A percentile compares a stretch with the other conserved stretches of the same genome.
Evolutionary conservation across 2,797 vertebrate genomes (phyloP).

Genomic region (Oryzias sinensis): DNA sequence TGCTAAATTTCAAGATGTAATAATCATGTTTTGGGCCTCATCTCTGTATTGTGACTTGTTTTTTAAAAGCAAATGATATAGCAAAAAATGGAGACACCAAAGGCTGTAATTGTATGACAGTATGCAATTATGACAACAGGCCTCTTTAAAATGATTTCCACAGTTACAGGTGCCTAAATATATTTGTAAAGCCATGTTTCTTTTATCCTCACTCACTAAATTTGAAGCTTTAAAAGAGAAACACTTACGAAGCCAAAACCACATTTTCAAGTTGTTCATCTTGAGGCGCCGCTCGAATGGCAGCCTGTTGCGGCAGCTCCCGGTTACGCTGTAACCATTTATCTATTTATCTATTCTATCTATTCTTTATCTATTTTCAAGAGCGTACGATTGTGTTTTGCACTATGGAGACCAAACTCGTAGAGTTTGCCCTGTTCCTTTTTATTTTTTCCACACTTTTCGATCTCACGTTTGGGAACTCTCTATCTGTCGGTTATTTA

Average conservation of each 20-base stretch:
- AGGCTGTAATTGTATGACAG: slow-evolving; percentile 46
- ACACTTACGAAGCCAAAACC: neutral
- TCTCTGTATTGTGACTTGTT: slow-evolving; percentile 19
- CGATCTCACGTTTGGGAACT: too few relatives aligned
- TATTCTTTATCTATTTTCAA: too few relatives aligned
- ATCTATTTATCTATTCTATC: too few relatives aligned
- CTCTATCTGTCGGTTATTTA: too few relatives aligned
- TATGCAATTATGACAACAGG: slow-evolving; percentile 30
- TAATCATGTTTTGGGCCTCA: slow-evolving; percentile 34
- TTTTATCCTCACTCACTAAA: neutral
- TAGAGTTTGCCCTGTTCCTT: too few relatives aligned
- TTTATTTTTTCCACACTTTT: too few relatives aligned
- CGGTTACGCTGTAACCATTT: too few relatives aligned
- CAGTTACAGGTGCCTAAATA: slow-evolving; percentile 25
- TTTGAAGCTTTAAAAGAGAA: neutral
- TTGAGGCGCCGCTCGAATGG: too few relatives aligned
- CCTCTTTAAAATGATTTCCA: slow-evolving; percentile 12
- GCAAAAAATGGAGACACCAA: slow-evolving; percentile 2
- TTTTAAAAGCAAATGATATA: slow-evolving; percentile 26
- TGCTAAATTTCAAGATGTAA: slow-evolving; percentile 44
- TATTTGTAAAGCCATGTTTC: neutral
- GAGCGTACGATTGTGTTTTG: too few relatives aligned
- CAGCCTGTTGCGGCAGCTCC: too few relatives aligned
- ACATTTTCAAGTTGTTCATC: neutral
- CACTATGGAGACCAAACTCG: too few relatives aligned